Percentiles rank a stretch among this genome's conserved stretches.
phyloP scores from a whole-genome alignment of 2,113 vertebrate genomes.

The Epinephelus cyanopodus region DNA sequence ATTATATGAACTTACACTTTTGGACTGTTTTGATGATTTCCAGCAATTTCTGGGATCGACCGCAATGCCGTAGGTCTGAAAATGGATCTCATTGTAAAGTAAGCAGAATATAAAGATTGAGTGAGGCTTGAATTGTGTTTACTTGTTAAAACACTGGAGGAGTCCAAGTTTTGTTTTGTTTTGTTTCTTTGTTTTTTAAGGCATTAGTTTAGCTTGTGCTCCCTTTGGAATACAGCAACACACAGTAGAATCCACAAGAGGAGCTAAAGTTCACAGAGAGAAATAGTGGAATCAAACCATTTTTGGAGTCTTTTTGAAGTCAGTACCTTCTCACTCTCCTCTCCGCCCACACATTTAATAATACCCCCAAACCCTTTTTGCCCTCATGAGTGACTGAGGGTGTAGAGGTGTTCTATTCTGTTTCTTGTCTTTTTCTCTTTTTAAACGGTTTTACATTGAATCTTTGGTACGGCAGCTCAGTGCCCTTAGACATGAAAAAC shows the following conservation, averaged over 20 bases:
- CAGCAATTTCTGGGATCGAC: background rate
- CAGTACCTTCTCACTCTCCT: slow-evolving; percentile 1
- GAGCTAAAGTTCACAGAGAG: slow-evolving; percentile 18
- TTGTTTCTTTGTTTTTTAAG: background rate
- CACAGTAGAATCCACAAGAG: background rate
- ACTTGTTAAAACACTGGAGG: background rate
- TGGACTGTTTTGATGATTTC: background rate
- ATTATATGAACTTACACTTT: too few species aligned
- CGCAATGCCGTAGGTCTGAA: too few species aligned
- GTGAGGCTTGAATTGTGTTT: background rate
- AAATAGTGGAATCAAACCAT: slow-evolving; percentile 23
- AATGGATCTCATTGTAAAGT: background rate
- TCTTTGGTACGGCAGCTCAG: background rate
- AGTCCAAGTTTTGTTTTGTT: background rate
- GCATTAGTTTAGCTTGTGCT: background rate
- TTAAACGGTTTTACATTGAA: slow-evolving; percentile 19
- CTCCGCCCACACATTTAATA: slow-evolving; percentile 44
- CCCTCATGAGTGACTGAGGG: background rate
- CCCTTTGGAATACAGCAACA: background rate
- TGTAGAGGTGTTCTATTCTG: background rate
- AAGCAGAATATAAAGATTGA: background rate
- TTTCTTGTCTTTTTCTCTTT: slow-evolving; percentile 1
- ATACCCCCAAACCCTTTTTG: slow-evolving; percentile 21
- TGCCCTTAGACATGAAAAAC: background rate
- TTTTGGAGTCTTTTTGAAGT: background rate